A percentile compares a stretch with the other conserved stretches of the same genome.
Conservation (phyloP, 2,888 invertebrate species). For the Gastrophysa polygoni region DNA sequence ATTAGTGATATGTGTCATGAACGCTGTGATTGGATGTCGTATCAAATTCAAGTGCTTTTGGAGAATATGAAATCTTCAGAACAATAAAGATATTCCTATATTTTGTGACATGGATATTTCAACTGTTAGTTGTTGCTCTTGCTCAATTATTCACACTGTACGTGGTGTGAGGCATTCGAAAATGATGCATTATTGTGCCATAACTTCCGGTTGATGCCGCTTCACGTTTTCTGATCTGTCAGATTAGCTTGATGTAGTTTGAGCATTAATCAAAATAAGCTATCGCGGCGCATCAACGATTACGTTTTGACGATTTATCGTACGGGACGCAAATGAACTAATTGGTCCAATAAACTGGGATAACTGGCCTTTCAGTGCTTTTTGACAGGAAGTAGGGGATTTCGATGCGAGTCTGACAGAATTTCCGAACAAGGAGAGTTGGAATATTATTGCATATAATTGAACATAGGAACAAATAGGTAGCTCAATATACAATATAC, state of each 20-base stretch:
- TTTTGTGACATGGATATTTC: no score
- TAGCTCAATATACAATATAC: no score
- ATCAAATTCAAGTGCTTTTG: no score
- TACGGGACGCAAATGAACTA: constrained; percentile 16
- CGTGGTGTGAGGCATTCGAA: neutral
- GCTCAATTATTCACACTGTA: no score
- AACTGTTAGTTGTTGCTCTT: no score
- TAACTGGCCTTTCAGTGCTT: constrained; percentile 5
- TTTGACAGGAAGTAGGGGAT: neutral
- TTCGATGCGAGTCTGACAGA: neutral
- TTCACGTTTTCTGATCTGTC: neutral
- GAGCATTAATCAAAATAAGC: constrained; percentile 19
- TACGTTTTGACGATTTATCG: constrained; percentile 18
- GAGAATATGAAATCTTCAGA: no score
- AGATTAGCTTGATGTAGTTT: constrained; percentile 11
- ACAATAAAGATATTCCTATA: no score
- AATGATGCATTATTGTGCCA: neutral
- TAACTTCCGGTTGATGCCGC: neutral
- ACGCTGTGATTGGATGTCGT: no score
- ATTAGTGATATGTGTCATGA: no score
- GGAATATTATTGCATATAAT: no score
- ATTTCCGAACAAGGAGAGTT: neutral
- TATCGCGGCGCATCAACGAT: constrained; percentile 6
- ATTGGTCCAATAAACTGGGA: constrained; percentile 15
- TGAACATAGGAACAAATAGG: no score